Evolutionary conservation across 2,113 vertebrate species (phyloP).

Genomic region (Plecotus auritus): DNA sequence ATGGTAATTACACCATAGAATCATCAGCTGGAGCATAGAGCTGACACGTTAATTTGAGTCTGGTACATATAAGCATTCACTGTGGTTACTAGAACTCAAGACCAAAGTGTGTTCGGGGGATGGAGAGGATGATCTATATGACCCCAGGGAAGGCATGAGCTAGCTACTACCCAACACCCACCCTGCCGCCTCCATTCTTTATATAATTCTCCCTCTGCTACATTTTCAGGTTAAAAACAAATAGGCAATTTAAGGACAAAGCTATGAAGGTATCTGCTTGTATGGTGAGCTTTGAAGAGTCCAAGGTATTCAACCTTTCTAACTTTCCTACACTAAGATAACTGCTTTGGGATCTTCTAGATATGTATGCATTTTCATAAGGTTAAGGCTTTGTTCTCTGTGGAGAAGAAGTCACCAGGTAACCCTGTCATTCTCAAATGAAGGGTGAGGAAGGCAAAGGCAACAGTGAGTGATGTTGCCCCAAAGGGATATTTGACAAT

Average conservation of each 20-base stretch:
- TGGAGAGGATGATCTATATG: background rate
- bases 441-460: background rate
- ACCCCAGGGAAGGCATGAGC: background rate
- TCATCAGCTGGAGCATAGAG: constrained; percentile 33
- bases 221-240: background rate
- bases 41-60: constrained; percentile 40
- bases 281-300: background rate
- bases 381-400: background rate
- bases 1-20: constrained; percentile 59
- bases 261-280: background rate
- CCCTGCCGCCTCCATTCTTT: background rate
- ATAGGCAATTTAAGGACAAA: background rate
- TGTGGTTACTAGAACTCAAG: constrained; percentile 24
- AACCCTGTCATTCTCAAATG: background rate
- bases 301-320: background rate
- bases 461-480: background rate
- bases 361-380: background rate
- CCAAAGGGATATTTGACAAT: background rate
- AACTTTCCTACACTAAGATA: background rate
- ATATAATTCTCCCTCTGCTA: background rate
- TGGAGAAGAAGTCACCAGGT: background rate
- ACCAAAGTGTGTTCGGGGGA: background rate
- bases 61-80: background rate
- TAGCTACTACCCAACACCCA: background rate
- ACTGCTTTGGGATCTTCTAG: background rate